Evolutionary conservation across 2,888 invertebrate species (phyloP).

Genomic region (Teinopalpus imperialis): DNA sequence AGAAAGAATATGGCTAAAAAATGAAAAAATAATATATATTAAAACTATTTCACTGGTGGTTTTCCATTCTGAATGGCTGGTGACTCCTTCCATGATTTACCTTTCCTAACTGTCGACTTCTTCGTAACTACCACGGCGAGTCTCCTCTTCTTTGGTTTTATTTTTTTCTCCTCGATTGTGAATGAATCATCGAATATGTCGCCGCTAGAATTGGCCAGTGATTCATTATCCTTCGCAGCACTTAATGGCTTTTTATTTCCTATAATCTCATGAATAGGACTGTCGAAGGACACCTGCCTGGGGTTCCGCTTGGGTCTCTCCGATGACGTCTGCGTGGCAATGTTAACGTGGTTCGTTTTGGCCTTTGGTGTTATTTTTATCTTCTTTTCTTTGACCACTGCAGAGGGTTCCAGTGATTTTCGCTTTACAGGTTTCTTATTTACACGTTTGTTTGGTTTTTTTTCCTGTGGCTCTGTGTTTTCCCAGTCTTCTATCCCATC

Average conservation of each 20-base stretch:
- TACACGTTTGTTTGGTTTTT: conserved; percentile 10
- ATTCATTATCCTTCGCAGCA: conserved; percentile 34
- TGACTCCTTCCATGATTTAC: conserved; percentile 60
- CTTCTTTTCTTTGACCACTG: conserved; percentile 57
- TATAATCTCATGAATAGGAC: conserved; percentile 60
- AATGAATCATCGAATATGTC: conserved; percentile 76
- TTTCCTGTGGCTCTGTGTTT: conserved; percentile 47
- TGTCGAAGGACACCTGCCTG: conserved; percentile 64
- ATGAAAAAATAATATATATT: conserved; percentile 6
- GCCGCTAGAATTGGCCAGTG: conserved; percentile 56
- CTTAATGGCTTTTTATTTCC: conserved; percentile 42
- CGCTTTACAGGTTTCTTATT: conserved; percentile 46
- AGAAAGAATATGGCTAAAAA: no score
- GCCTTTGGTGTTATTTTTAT: conserved; percentile 53
- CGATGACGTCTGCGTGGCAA: conserved; percentile 66
- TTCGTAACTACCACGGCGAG: conserved; percentile 62
- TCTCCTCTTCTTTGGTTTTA: conserved; percentile 57
- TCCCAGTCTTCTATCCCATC: conserved; percentile 46
- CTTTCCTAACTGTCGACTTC: conserved; percentile 53
- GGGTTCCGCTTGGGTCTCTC: conserved; percentile 51
- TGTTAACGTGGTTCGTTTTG: conserved; percentile 63
- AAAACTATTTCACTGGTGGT: conserved; percentile 54
- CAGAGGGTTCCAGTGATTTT: conserved; percentile 56
- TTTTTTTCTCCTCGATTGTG: conserved; percentile 55
- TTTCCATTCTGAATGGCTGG: conserved; percentile 63